These are phyloP conservation scores for Tupaia tana DNA, from an alignment of 2,113 vertebrate species.

Conservation along the genomic window DNA sequence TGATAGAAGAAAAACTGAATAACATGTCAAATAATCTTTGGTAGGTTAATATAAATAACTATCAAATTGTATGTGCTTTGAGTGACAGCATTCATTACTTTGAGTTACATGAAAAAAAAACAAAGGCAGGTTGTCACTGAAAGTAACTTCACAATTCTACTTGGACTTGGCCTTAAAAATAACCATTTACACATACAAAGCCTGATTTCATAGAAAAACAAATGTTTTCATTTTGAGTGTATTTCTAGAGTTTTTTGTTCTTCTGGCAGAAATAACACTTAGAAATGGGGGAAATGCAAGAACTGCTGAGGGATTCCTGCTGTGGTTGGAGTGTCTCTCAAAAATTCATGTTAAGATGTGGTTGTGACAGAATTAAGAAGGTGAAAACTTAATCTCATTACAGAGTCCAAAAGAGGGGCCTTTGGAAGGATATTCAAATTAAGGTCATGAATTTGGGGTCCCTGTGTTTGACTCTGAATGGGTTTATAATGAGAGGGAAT, in stretches of 20 bases:
- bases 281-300: background rate
- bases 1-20: constrained; percentile 10
- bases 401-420: too few relatives aligned
- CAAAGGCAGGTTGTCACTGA: background rate
- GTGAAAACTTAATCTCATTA: too few relatives aligned
- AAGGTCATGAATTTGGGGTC: too few relatives aligned
- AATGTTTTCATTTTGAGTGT: background rate
- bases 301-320: background rate
- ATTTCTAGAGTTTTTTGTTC: constrained; percentile 14
- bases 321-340: too few relatives aligned
- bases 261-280: background rate
- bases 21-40: background rate
- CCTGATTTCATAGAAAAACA: constrained; percentile 35
- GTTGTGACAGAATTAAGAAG: too few relatives aligned
- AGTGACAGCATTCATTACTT: background rate
- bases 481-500: too few relatives aligned
- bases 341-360: too few relatives aligned
- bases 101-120: background rate
- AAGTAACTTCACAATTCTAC: background rate
- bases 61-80: background rate
- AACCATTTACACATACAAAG: background rate
- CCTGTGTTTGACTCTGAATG: too few relatives aligned
- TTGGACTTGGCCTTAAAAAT: background rate
- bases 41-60: background rate
- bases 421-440: too few relatives aligned